phyloP scores from a whole-genome alignment of 2,113 vertebrate genomes.

The Myotis davidii region DNA sequence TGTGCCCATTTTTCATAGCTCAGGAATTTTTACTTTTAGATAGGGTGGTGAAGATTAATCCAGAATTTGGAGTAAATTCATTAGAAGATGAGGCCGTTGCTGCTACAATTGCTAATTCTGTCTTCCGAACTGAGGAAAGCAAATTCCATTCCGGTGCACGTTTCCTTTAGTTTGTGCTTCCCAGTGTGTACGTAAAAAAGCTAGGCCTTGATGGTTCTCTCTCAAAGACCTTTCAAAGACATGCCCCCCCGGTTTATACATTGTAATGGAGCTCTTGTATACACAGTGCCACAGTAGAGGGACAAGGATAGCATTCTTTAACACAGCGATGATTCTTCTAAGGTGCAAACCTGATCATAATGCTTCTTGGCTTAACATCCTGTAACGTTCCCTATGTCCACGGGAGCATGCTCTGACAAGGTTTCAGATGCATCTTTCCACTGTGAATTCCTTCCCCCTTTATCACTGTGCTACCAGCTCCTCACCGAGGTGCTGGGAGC shows the following conservation, averaged over 20 bases:
- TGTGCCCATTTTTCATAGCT: background rate
- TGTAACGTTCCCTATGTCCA: background rate
- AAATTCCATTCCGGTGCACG: background rate
- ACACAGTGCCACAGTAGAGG: background rate
- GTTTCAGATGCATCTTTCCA: background rate
- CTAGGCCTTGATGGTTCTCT: background rate
- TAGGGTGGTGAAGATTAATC: constrained; percentile 38
- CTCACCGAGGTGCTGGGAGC: background rate
- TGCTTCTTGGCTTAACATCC: background rate
- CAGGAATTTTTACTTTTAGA: background rate
- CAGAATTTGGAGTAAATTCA: constrained; percentile 28
- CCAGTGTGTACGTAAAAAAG: background rate
- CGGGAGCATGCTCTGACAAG: background rate
- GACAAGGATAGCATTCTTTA: background rate
- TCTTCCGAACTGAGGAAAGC: constrained; percentile 3
- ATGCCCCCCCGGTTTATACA: background rate
- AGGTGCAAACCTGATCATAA: background rate
- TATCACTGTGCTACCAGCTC: background rate
- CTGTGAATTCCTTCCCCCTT: background rate
- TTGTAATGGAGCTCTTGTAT: background rate
- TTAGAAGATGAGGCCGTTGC: background rate
- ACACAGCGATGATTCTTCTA: background rate
- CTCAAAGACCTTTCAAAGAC: constrained; percentile 30
- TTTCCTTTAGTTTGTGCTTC: background rate
- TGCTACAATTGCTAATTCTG: background rate